Evolutionary conservation across 1,140 invertebrate species (phyloP), one percentile per base, ranked within the genome.

Genomic region (Cydia pomonella): DNA sequence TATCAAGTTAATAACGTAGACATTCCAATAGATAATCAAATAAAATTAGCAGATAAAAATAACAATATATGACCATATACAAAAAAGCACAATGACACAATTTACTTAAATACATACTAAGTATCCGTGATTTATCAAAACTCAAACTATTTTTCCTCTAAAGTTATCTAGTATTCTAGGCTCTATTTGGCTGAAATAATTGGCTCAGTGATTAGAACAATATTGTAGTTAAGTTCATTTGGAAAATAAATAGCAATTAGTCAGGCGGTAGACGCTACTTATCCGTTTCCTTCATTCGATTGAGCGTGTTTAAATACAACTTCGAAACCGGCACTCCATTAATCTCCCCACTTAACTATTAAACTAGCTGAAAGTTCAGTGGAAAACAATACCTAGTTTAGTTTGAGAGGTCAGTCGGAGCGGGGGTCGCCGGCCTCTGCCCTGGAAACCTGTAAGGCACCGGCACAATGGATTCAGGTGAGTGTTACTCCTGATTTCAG

Each of bases 331-430:
- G 53, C 53, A 59, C 21, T 59, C 53, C 53, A 59, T 59, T 23
- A 59, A 59, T 59, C 6, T 59, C 53, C 53, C 53, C 18, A 59
- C 53, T 59, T 23, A 59, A 69, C 33, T 69, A 69, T 69, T 41
- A 69, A 33, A 69, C 25, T 50, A 7, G 33, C 41, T 72, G 12
- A 72, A 72, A 72, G 71, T 72, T 47, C 21, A 72, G 44, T 69
- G 64, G 23, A 38, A 69, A 69, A 47, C 18, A 75, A 53, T 50
- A 21, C 64, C 25, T 77, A 87, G 79, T 83, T 80, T 77, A 87
- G 79, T 83, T 80, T 80, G 74, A 80, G 77, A 77, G 85, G 83
- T 81, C 83, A 80, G 77, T 81, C 85, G 82, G 83, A 83, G 79
- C 80, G 78, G 80, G 75, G 84, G 84, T 85, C 80, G 76, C 23